Percentiles rank a stretch among this genome's conserved stretches.
Evolutionary conservation across 2,113 vertebrate genomes (phyloP).

Genomic region (Aldabrachelys gigantea): DNA sequence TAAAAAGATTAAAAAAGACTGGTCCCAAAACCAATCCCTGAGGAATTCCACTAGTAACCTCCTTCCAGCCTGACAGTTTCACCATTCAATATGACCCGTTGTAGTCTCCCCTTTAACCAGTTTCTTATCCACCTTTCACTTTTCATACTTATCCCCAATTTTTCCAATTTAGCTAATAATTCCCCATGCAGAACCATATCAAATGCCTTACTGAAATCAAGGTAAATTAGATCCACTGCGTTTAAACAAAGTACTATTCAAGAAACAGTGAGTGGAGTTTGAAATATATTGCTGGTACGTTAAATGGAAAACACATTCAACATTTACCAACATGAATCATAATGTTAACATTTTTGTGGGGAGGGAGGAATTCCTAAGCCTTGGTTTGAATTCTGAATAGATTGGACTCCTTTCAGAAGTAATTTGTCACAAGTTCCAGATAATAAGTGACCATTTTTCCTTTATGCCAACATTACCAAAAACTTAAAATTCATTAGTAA

Average conservation of each 20-base stretch:
- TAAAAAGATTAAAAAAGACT: too few relatives aligned
- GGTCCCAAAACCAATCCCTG: too few relatives aligned
- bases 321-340: not conserved
- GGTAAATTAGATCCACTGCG: too few relatives aligned
- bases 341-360: not conserved
- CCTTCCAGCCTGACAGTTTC: too few relatives aligned
- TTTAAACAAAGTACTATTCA: not conserved
- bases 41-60: too few relatives aligned
- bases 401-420: not conserved
- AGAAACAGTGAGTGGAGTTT: not conserved
- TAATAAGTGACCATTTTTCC: not conserved
- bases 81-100: too few relatives aligned
- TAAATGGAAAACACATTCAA: not conserved
- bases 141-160: too few relatives aligned
- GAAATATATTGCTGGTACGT: not conserved
- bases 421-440: not conserved
- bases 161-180: too few relatives aligned
- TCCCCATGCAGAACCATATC: too few relatives aligned
- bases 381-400: not conserved
- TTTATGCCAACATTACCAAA: not conserved
- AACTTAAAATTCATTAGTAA: not conserved
- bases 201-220: too few relatives aligned
- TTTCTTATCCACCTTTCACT: too few relatives aligned
- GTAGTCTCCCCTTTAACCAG: too few relatives aligned
- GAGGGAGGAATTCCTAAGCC: not conserved